These are phyloP conservation scores for Ypsolopha sequella DNA, from an alignment of 2,888 invertebrate genomes.

Conservation along the genomic window DNA sequence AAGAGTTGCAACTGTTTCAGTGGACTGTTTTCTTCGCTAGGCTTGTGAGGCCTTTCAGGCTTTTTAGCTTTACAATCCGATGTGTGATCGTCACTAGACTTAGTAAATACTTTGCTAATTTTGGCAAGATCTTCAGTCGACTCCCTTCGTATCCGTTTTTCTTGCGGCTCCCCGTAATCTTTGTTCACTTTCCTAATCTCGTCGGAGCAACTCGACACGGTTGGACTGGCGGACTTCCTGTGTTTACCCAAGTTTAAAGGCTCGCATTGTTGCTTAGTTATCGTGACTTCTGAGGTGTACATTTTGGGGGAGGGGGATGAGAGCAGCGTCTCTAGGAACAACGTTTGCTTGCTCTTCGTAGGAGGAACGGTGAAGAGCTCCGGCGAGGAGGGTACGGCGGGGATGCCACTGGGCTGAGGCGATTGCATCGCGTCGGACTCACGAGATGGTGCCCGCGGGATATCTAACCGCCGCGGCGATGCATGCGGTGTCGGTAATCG, in stretches of 20 bases:
- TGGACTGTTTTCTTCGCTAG: slow-evolving; percentile 70
- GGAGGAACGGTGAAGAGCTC: slow-evolving; percentile 70
- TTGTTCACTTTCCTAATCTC: slow-evolving; percentile 73
- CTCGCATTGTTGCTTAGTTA: slow-evolving; percentile 72
- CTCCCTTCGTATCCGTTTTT: slow-evolving; percentile 47
- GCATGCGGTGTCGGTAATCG: slow-evolving; percentile 43
- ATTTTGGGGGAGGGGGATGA: slow-evolving; percentile 72
- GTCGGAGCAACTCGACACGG: slow-evolving; percentile 81
- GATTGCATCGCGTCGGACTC: slow-evolving; percentile 81
- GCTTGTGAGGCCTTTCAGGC: slow-evolving; percentile 28
- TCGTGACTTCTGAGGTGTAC: slow-evolving; percentile 69
- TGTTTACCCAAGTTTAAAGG: slow-evolving; percentile 78
- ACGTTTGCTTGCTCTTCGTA: slow-evolving; percentile 60
- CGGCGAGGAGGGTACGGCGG: slow-evolving; percentile 78
- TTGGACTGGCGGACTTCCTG: slow-evolving; percentile 77
- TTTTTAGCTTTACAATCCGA: slow-evolving; percentile 27
- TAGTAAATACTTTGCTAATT: slow-evolving; percentile 49
- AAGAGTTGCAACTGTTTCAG: slow-evolving; percentile 79
- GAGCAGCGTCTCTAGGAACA: slow-evolving; percentile 74
- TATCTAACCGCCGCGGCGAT: slow-evolving; percentile 56
- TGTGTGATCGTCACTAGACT: slow-evolving; percentile 31
- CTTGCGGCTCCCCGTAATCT: slow-evolving; percentile 61
- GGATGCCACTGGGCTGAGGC: slow-evolving; percentile 79
- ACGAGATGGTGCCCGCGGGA: slow-evolving; percentile 74
- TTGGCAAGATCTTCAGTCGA: slow-evolving; percentile 45